phyloP scores from a whole-genome alignment of 2,113 vertebrate genomes.

The Hippocampus zosterae region DNA sequence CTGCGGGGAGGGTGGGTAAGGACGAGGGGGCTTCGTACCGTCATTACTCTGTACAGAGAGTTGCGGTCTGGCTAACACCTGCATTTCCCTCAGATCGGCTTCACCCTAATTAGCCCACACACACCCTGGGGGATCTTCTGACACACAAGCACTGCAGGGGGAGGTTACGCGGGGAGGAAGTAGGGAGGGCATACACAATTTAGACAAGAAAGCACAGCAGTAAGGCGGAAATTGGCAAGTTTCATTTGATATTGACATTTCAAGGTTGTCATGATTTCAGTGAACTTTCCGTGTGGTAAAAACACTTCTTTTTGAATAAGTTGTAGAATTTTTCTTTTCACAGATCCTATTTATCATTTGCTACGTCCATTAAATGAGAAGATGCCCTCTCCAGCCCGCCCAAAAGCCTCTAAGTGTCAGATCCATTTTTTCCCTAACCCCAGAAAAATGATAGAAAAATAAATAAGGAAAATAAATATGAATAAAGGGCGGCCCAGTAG shows the following conservation, averaged over 20 bases:
- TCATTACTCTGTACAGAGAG: conserved; percentile 70
- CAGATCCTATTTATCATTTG: too few relatives aligned
- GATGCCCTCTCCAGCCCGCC: too few relatives aligned
- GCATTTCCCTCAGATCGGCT: conserved; percentile 74
- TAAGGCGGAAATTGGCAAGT: conserved; percentile 12
- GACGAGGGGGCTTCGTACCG: conserved; percentile 53
- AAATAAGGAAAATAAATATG: too few relatives aligned
- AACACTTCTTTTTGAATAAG: too few relatives aligned
- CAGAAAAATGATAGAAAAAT: too few relatives aligned
- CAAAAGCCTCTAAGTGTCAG: too few relatives aligned
- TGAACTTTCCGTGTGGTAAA: neutral
- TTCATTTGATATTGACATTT: too few relatives aligned
- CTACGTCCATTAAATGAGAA: too few relatives aligned
- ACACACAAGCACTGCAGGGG: conserved; percentile 54
- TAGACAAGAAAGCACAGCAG: conserved; percentile 23
- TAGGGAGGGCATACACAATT: conserved; percentile 47
- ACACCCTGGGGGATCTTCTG: conserved; percentile 81
- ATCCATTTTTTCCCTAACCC: too few relatives aligned
- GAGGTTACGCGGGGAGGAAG: conserved; percentile 21
- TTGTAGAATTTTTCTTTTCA: too few relatives aligned
- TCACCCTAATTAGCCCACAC: conserved; percentile 99
- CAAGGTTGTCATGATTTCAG: neutral
- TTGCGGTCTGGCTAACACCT: conserved; percentile 68
- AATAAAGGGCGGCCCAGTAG: too few relatives aligned
- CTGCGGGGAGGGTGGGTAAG: conserved; percentile 43